These are phyloP conservation scores for Tetranychus truncatus DNA, from an alignment of 2,888 invertebrate species.

Conservation along the genomic window DNA sequence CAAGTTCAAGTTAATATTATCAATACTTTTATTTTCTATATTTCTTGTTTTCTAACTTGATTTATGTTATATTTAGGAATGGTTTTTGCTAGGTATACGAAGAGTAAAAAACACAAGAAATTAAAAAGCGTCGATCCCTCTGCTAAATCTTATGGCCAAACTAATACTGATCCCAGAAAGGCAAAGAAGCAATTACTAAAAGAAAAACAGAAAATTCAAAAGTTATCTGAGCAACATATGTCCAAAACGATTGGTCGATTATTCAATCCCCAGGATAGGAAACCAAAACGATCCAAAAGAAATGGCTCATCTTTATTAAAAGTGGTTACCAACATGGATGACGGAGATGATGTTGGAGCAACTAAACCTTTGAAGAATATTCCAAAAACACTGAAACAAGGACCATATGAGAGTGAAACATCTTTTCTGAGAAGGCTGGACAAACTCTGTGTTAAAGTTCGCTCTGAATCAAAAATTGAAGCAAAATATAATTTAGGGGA, in stretches of 20 bases:
- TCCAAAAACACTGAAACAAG: not conserved
- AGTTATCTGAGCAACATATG: conserved; percentile 6
- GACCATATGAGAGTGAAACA: conserved; percentile 5
- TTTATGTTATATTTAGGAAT: not conserved
- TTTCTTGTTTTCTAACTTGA: not conserved
- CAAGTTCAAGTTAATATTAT: not conserved
- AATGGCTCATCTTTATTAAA: not conserved
- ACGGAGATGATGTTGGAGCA: not conserved
- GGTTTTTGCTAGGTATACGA: not conserved
- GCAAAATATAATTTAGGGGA: not conserved
- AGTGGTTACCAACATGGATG: not conserved
- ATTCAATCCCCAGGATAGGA: not conserved
- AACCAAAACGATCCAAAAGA: not conserved
- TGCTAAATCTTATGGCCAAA: not conserved
- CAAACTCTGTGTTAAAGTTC: not conserved
- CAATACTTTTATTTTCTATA: not conserved
- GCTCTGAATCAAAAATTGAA: not conserved
- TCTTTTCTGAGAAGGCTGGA: not conserved
- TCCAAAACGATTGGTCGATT: not conserved
- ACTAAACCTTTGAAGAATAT: not conserved
- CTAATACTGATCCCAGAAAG: not conserved
- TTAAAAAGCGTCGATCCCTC: not conserved
- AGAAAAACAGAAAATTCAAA: not conserved
- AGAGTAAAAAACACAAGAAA: not conserved
- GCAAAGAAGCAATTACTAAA: not conserved